These are phyloP conservation scores for Agrotis clavis DNA, from an alignment of 2,888 invertebrate species.

Conservation along the genomic window DNA sequence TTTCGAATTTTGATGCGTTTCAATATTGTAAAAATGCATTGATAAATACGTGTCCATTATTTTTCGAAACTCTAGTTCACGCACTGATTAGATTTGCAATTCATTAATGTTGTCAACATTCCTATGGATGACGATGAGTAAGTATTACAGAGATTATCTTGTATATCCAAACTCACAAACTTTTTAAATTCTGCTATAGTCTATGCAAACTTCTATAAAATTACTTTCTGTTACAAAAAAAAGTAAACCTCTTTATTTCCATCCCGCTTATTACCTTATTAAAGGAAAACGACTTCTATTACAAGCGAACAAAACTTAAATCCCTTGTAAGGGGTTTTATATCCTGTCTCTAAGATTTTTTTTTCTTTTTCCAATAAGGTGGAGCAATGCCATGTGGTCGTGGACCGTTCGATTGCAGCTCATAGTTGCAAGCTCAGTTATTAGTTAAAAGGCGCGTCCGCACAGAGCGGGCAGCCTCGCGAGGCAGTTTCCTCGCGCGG, in stretches of 20 bases:
- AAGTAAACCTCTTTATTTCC: background rate
- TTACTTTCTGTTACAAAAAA: background rate
- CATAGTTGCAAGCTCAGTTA: background rate
- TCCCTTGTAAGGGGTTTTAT: background rate
- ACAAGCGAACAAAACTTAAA: background rate
- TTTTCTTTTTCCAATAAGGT: background rate
- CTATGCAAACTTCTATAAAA: background rate
- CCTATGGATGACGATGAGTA: no score
- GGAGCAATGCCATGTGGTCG: no score
- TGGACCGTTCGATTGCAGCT: background rate
- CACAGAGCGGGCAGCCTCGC: no score
- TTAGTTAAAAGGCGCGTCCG: no score
- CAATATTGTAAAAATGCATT: no score
- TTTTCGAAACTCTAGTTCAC: no score
- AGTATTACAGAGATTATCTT: background rate
- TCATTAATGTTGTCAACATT: no score
- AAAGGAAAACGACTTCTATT: constrained; percentile 4
- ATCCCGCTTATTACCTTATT: background rate
- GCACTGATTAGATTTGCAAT: no score
- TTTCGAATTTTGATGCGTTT: no score
- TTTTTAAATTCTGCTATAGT: background rate
- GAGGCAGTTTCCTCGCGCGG: no score
- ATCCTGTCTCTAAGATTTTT: background rate
- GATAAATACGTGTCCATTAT: no score
- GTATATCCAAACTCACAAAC: background rate